phyloP scores from a whole-genome alignment of 2,888 invertebrate genomes.

The Papilio elwesi region DNA sequence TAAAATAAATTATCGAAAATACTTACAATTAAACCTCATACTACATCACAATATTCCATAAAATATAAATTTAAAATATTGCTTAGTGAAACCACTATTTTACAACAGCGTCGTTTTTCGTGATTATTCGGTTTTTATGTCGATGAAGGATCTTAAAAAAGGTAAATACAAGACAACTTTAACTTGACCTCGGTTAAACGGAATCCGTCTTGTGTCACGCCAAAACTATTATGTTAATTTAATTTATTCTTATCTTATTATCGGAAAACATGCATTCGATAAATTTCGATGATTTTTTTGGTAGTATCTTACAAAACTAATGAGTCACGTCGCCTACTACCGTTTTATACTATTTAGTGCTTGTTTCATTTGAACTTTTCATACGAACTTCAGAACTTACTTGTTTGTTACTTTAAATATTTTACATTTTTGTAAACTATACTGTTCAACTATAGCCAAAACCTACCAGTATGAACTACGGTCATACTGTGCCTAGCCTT shows the following conservation, averaged over 20 bases:
- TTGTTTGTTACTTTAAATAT: not conserved
- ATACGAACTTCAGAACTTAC: not conserved
- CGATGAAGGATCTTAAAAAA: conserved; percentile 23
- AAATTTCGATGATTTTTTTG: not conserved
- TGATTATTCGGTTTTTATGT: conserved; percentile 32
- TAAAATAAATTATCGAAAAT: too few relatives aligned
- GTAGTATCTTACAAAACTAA: not conserved
- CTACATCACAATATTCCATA: too few relatives aligned
- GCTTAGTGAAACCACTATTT: not conserved
- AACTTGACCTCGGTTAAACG: conserved; percentile 42
- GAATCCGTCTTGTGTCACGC: conserved; percentile 44
- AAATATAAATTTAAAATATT: not conserved
- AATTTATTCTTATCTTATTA: conserved; percentile 8
- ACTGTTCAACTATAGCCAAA: too few relatives aligned
- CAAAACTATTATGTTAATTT: conserved; percentile 39
- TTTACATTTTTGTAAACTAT: too few relatives aligned
- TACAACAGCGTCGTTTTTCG: conserved; percentile 23
- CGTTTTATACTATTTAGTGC: not conserved
- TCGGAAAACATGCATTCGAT: not conserved
- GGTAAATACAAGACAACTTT: conserved; percentile 34
- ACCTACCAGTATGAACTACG: not conserved
- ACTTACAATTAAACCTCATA: too few relatives aligned
- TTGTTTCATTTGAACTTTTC: not conserved
- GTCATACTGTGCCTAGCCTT: not conserved
- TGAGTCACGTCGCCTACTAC: conserved; percentile 14